Evolutionary conservation across 1,140 invertebrate genomes (phyloP).

Genomic region (Argopecten irradians): DNA sequence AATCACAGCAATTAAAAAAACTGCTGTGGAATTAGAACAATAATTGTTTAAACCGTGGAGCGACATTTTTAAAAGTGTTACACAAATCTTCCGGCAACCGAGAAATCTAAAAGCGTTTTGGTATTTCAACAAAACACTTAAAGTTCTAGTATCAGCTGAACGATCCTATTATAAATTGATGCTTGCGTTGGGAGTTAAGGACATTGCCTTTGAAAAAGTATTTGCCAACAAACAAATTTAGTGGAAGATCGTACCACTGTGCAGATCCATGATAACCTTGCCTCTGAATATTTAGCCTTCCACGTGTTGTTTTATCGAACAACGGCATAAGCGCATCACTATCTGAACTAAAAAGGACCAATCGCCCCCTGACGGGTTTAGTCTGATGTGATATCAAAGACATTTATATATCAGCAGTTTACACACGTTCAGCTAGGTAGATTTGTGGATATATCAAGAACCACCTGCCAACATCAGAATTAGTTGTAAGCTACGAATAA

Average conservation of each 20-base stretch:
- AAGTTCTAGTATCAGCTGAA: not conserved
- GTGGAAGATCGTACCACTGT: not conserved
- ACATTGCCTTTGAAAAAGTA: not conserved
- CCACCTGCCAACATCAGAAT: not conserved
- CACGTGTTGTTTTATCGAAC: not conserved
- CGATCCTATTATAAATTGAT: not conserved
- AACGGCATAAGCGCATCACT: not conserved
- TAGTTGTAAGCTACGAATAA: not conserved
- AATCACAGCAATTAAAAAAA: not conserved
- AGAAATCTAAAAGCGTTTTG: conserved; percentile 3
- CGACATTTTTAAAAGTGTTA: too few relatives aligned
- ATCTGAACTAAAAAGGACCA: not conserved
- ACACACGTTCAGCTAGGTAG: not conserved
- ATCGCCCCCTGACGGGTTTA: not conserved
- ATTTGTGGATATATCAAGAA: not conserved
- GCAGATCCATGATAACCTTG: not conserved
- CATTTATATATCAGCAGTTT: not conserved
- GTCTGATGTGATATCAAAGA: not conserved
- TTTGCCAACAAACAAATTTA: not conserved
- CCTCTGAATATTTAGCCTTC: not conserved
- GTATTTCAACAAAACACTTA: not conserved
- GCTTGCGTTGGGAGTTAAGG: not conserved
- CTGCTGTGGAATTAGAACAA: not conserved
- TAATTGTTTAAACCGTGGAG: not conserved
- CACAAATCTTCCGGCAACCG: not conserved